phyloP scores from a whole-genome alignment of 2,113 vertebrate genomes.

The Cyphomyrus plagiostoma region DNA sequence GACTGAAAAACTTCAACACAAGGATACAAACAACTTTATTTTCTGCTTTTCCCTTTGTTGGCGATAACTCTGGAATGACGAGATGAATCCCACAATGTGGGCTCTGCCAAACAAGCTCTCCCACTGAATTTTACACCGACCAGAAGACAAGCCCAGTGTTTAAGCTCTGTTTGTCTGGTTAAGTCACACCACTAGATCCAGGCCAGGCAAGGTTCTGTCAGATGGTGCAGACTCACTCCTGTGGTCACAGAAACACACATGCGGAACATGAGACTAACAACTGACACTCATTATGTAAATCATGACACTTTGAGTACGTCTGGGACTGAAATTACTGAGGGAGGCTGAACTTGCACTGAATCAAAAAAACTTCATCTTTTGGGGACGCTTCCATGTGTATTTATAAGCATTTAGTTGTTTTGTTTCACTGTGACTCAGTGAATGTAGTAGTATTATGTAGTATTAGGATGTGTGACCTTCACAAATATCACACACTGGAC shows the following conservation, averaged over 20 bases:
- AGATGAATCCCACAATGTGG: neutral
- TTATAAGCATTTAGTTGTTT: neutral
- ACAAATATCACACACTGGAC: no score
- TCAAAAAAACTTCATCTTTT: neutral
- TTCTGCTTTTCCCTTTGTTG: neutral
- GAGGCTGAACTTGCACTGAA: neutral
- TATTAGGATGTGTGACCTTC: neutral
- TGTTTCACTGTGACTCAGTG: neutral
- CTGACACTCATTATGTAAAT: neutral
- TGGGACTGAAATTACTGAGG: neutral
- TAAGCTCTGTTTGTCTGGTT: no score
- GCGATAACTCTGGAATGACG: neutral
- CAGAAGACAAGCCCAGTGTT: neutral
- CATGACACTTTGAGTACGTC: neutral
- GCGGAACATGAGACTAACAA: neutral
- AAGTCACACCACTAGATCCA: neutral
- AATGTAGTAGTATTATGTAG: no score
- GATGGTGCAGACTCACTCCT: neutral
- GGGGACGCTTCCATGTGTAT: neutral
- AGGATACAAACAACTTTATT: neutral
- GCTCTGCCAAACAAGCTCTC: neutral
- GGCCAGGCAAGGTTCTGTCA: neutral
- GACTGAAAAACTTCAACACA: neutral
- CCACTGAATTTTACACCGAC: neutral
- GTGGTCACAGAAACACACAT: neutral